A percentile compares a stretch with the other conserved stretches of the same genome.
Evolutionary conservation across 2,113 vertebrate species (phyloP).

Genomic region (Monopterus albus): DNA sequence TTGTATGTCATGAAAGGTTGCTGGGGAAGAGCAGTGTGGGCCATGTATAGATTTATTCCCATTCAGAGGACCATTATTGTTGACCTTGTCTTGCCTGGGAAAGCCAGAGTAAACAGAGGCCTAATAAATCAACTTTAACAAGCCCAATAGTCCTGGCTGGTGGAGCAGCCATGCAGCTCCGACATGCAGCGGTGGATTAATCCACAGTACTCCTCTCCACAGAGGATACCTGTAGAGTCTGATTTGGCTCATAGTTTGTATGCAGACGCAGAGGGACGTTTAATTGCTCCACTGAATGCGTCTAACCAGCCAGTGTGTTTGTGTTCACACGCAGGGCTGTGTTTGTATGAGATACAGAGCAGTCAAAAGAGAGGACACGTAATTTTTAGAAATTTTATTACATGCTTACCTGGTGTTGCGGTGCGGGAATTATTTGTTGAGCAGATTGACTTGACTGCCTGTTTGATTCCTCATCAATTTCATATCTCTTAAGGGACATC

Average conservation of each 20-base stretch:
- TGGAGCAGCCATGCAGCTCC: constrained; percentile 71
- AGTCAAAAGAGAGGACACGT: constrained; percentile 63
- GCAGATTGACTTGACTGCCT: constrained; percentile 69
- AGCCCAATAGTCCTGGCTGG: constrained; percentile 74
- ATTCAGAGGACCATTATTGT: constrained; percentile 84
- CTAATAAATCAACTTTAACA: constrained; percentile 88
- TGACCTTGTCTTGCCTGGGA: constrained; percentile 83
- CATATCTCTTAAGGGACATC: constrained; percentile 62
- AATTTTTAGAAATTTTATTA: constrained; percentile 79
- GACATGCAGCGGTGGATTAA: constrained; percentile 76
- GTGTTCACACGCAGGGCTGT: constrained; percentile 62
- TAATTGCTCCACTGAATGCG: constrained; percentile 81
- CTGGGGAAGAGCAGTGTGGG: constrained; percentile 47
- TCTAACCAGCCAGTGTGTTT: constrained; percentile 68
- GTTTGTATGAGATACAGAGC: constrained; percentile 65
- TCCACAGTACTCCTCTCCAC: constrained; percentile 71
- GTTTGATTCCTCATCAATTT: constrained; percentile 76
- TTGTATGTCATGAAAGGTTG: constrained; percentile 58
- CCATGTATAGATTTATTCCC: constrained; percentile 82
- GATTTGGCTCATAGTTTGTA: constrained; percentile 78
- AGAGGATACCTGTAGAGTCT: constrained; percentile 80
- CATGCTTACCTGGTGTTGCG: constrained; percentile 77
- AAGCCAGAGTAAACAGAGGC: constrained; percentile 82
- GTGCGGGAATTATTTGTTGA: constrained; percentile 70
- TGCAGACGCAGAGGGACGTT: constrained; percentile 72